Conservation (phyloP, 2,888 invertebrate species). For the Tuta absoluta region DNA sequence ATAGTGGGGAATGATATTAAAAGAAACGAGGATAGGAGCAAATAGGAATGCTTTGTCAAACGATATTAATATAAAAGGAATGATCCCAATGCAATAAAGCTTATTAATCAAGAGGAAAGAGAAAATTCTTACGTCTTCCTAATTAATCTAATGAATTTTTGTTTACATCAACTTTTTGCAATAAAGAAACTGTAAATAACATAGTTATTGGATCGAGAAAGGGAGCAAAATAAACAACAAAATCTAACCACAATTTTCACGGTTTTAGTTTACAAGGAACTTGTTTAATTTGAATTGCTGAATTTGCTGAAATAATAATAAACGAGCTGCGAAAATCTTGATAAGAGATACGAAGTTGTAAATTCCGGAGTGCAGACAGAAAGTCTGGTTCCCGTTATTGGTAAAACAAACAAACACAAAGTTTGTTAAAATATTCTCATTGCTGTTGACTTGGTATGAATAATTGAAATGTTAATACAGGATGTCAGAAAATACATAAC, state of each 20-base stretch:
- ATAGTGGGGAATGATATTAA: conserved; percentile 53
- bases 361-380: conserved; percentile 22
- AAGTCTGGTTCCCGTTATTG: conserved; percentile 33
- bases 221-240: not conserved
- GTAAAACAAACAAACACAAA: not conserved
- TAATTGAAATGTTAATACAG: not conserved
- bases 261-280: not conserved
- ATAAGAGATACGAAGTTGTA: conserved; percentile 11
- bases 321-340: conserved; percentile 11
- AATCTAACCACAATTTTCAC: not conserved
- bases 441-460: conserved; percentile 7
- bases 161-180: too few relatives aligned
- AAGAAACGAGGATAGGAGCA: conserved; percentile 11
- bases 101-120: too few relatives aligned
- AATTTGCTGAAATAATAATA: not conserved
- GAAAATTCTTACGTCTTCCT: too few relatives aligned
- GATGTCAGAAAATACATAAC: too few relatives aligned
- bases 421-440: not conserved
- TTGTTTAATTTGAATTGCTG: conserved; percentile 5
- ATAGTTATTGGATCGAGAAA: too few relatives aligned
- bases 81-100: not conserved
- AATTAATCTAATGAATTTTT: too few relatives aligned
- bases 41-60: conserved; percentile 21
- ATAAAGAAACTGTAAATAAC: too few relatives aligned
- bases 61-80: conserved; percentile 18